Base-by-base conservation (phyloP, 2,797 vertebrate species). In the Pseudochirops corinnae region DNA sequence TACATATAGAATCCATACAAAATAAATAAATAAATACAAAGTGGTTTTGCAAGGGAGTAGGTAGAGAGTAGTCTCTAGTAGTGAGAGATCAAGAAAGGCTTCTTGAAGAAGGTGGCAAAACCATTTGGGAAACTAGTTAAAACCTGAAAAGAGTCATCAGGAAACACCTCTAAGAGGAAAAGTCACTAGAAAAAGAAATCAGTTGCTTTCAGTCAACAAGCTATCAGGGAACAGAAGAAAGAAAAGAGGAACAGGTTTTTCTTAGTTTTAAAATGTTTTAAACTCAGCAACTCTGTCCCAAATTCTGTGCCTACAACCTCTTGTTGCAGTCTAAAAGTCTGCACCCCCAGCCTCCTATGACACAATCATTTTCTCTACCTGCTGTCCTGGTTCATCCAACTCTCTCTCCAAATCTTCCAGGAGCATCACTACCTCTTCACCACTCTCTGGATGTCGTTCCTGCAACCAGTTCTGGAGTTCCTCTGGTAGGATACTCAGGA, bases 401-500 rank as follows among this genome's bases (percentile, higher is more conserved):
- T 87, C 74, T 87, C 74, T 87, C 74, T 87, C 74, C 39, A 87
- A 87, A 87, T 87, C 74, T 50, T 87, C 74, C 24, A 87, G 74
- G 26, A 87, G 10, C 39, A 50, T 87, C 39, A 87, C 74, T 87
- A 87, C 74, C 21, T 87, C 74, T 24, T 87, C 74, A 50, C 74
- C 74, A 87, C 74, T 87, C 46, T 87, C 74, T 3, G 74, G 74
- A 87, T 87, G 74, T 87, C 74, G 39, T 87, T 87, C 74, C 74
- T 87, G 74, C 21, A 87, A 50, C 74, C 74, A 87, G 39, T 26
- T 46, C 74, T 87, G 74, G 39, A 87, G 74, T 11, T 87, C 74
- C 74, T 87, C 74, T 46, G 74, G 74, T 24, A 87, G 74, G 74
- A 87, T 87, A 50, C 74, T 87, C 74, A 87, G 74, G 74, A 87